These are phyloP conservation scores for Augochlora pura DNA, from an alignment of 1,140 invertebrate genomes.

Conservation along the genomic window DNA sequence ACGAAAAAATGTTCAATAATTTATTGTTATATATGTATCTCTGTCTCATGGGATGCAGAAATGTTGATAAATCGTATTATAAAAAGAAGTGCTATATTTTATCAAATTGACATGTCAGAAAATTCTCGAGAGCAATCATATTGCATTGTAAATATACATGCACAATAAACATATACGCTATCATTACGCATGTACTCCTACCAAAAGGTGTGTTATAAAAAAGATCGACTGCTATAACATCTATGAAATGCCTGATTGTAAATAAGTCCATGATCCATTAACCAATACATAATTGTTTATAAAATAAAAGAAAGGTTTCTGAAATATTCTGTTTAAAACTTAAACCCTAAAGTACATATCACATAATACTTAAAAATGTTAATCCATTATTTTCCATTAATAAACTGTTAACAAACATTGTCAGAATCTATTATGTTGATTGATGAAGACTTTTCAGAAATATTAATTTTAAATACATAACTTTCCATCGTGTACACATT, in stretches of 20 bases:
- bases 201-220: conserved; percentile 7
- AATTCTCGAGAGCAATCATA: conserved; percentile 44
- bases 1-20: conserved; percentile 51
- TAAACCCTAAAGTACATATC: conserved; percentile 54
- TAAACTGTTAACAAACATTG: conserved; percentile 51
- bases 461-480: conserved; percentile 11
- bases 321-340: conserved; percentile 38
- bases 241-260: conserved; percentile 52
- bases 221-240: conserved; percentile 45
- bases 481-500: conserved; percentile 14
- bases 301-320: conserved; percentile 42
- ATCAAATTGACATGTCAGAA: conserved; percentile 34
- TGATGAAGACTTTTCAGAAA: conserved; percentile 24
- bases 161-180: conserved; percentile 32
- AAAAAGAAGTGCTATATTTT: conserved; percentile 48
- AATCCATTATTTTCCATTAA: conserved; percentile 63
- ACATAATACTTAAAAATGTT: conserved; percentile 60
- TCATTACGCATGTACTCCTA: conserved; percentile 9
- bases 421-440: conserved; percentile 21
- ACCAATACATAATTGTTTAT: conserved; percentile 40
- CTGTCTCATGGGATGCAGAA: conserved; percentile 23
- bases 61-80: conserved; percentile 42
- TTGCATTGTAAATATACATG: conserved; percentile 58
- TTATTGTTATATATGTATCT: conserved; percentile 52
- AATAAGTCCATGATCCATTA: conserved; percentile 49